A percentile compares a stretch with the other conserved stretches of the same genome.
These are phyloP conservation scores for Samia ricini DNA, from an alignment of 1,140 invertebrate species.

Conservation along the genomic window DNA sequence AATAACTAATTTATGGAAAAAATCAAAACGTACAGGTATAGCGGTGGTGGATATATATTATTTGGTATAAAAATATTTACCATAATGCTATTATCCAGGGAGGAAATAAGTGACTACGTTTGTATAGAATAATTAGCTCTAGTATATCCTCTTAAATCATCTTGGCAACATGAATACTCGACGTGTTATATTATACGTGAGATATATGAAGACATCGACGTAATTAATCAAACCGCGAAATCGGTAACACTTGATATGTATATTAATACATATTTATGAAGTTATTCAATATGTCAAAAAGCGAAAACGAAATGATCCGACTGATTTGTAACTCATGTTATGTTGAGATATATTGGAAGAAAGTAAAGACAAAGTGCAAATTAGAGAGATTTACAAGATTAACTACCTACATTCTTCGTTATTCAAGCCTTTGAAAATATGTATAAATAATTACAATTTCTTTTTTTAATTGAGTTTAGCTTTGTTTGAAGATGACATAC, in stretches of 20 bases:
- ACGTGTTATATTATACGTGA: not conserved
- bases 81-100: too few species aligned
- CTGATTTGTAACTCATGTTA: not conserved
- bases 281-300: not conserved
- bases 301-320: not conserved
- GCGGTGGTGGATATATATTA: too few species aligned
- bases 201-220: too few species aligned
- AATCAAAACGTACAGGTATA: too few species aligned
- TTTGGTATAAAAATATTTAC: too few species aligned
- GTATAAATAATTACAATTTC: not conserved
- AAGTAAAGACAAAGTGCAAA: slow-evolving; percentile 14
- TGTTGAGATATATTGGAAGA: slow-evolving; percentile 4
- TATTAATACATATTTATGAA: not conserved
- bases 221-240: not conserved
- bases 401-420: slow-evolving; percentile 17
- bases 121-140: too few species aligned
- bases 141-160: too few species aligned
- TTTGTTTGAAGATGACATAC: not conserved
- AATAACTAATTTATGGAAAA: too few species aligned
- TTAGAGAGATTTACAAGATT: slow-evolving; percentile 26
- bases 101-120: too few species aligned
- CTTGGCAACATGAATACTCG: not conserved
- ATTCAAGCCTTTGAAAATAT: not conserved
- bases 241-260: not conserved
- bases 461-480: not conserved